Percentiles rank a stretch among this genome's conserved stretches.
phyloP scores from a whole-genome alignment of 1,140 invertebrate species.

The Diuraphis noxia region DNA sequence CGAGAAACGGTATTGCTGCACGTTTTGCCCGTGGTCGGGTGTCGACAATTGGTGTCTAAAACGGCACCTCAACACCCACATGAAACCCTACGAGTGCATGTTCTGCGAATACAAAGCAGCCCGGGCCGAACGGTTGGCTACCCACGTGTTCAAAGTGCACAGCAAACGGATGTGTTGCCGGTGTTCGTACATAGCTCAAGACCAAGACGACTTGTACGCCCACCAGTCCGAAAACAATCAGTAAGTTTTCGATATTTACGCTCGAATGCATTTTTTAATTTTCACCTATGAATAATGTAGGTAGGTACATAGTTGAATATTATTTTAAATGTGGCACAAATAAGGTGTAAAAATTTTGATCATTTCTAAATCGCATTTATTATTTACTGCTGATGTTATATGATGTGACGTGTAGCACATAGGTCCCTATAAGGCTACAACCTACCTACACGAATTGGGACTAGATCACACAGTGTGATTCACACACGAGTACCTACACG shows the following conservation, averaged over 20 bases:
- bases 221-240: slow-evolving; percentile 70
- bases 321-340: neutral
- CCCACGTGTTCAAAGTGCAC: slow-evolving; percentile 87
- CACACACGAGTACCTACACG: too few species aligned
- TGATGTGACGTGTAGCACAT: too few species aligned
- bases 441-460: too few species aligned
- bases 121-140: slow-evolving; percentile 79
- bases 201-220: slow-evolving; percentile 72
- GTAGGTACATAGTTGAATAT: neutral
- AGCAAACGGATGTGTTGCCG: slow-evolving; percentile 86
- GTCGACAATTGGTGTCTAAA: slow-evolving; percentile 94
- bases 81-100: slow-evolving; percentile 85
- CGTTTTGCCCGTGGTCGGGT: slow-evolving; percentile 87
- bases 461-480: too few species aligned
- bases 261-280: too few species aligned
- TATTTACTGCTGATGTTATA: too few species aligned
- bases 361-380: too few species aligned
- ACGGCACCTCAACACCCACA: slow-evolving; percentile 86
- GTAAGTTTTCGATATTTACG: slow-evolving; percentile 57
- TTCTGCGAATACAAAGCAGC: slow-evolving; percentile 91
- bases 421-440: too few species aligned
- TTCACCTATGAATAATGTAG: too few species aligned
- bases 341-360: too few species aligned
- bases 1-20: slow-evolving; percentile 74
- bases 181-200: slow-evolving; percentile 82